These are phyloP conservation scores for Naso thynnoides DNA, from an alignment of 2,797 vertebrate genomes.

Conservation along the genomic window DNA sequence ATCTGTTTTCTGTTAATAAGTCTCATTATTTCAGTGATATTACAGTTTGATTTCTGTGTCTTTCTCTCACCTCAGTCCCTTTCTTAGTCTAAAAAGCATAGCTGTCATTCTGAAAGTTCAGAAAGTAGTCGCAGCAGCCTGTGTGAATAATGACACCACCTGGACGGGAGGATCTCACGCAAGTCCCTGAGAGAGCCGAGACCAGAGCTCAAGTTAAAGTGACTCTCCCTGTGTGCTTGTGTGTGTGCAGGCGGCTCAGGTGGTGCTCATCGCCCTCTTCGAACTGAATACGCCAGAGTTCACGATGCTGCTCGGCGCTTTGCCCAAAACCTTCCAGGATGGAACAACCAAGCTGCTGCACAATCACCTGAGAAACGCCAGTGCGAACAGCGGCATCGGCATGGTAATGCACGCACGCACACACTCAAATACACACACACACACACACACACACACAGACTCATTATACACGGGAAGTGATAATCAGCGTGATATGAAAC, in stretches of 20 bases:
- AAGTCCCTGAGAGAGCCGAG: too few relatives aligned
- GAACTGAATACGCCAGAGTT: constrained; percentile 97
- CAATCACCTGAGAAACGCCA: constrained; percentile 94
- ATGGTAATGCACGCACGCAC: constrained; percentile 68
- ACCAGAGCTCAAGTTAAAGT: too few relatives aligned
- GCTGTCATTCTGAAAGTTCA: too few relatives aligned
- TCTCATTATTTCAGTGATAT: background rate
- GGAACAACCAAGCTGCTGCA: constrained; percentile 97
- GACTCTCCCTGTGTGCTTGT: constrained; percentile 1
- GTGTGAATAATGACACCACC: too few relatives aligned
- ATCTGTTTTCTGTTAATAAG: background rate
- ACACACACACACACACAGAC: background rate
- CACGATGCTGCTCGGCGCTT: constrained; percentile 96
- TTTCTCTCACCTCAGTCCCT: too few relatives aligned
- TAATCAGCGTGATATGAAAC: too few relatives aligned
- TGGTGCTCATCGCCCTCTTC: constrained; percentile 95
- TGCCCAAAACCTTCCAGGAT: constrained; percentile 98
- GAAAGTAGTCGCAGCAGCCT: too few relatives aligned
- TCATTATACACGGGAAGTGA: background rate
- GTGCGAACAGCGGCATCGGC: constrained; percentile 83
- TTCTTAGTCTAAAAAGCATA: too few relatives aligned
- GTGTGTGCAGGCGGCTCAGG: constrained; percentile 89
- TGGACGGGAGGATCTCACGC: background rate
- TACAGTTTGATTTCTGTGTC: background rate
- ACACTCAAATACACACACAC: constrained; percentile 60